phyloP scores from a whole-genome alignment of 2,797 vertebrate species.

The Helicolenus hilgendorfi region DNA sequence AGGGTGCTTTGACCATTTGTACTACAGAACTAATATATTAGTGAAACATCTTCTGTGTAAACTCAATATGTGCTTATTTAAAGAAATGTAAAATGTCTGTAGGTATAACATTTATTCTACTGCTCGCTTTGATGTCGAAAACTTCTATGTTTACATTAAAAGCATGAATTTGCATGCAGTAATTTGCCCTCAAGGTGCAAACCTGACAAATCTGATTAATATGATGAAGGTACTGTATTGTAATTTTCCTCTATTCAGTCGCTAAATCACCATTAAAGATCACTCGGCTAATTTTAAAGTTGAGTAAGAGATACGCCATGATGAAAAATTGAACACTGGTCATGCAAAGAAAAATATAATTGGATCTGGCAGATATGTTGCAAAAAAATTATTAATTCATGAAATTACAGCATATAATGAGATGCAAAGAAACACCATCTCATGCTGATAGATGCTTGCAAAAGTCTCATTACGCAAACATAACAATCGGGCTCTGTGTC shows the following conservation, averaged over 20 bases:
- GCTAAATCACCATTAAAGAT: constrained; percentile 52
- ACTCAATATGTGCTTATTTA: background rate
- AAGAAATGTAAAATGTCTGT: background rate
- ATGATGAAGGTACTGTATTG: background rate
- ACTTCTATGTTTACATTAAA: background rate
- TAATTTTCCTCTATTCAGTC: constrained; percentile 42
- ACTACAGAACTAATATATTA: background rate
- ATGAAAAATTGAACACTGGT: constrained; percentile 66
- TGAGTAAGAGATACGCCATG: constrained; percentile 56
- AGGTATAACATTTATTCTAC: background rate
- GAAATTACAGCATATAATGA: constrained; percentile 70
- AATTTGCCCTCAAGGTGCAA: background rate
- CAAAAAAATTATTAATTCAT: constrained; percentile 72
- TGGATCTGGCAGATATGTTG: constrained; percentile 73
- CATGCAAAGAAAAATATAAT: constrained; percentile 79
- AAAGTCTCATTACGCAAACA: constrained; percentile 66
- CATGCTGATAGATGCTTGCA: constrained; percentile 51
- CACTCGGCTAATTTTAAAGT: constrained; percentile 56
- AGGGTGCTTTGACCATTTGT: background rate
- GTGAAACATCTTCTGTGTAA: background rate
- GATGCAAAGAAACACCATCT: constrained; percentile 57
- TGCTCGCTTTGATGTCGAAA: background rate
- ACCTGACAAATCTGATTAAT: constrained; percentile 39
- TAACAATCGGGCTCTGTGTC: constrained; percentile 43
- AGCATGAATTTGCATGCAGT: background rate